These are phyloP conservation scores for Orientallactaga sibirica DNA, from an alignment of 2,797 vertebrate species.

Conservation along the genomic window DNA sequence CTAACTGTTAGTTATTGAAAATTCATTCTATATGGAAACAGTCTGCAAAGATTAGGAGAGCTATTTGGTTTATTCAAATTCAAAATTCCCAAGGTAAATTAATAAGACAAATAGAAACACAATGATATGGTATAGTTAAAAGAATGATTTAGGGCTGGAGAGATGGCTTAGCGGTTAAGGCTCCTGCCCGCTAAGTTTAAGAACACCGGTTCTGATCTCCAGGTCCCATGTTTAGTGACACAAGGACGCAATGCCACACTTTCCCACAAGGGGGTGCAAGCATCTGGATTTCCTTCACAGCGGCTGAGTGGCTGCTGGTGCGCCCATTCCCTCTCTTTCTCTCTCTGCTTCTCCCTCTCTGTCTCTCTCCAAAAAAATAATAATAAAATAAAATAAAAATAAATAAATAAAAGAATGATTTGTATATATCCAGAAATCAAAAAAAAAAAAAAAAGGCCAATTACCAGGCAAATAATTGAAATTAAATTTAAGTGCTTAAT, in stretches of 20 bases:
- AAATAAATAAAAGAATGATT: background rate
- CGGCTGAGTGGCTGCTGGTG: too few relatives aligned
- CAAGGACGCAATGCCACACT: too few relatives aligned
- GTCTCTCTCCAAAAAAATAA: too few relatives aligned
- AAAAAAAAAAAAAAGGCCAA: background rate
- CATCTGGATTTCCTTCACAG: too few relatives aligned
- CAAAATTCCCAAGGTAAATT: background rate
- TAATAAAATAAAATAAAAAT: too few relatives aligned
- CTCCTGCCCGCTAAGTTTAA: too few relatives aligned
- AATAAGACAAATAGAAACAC: background rate
- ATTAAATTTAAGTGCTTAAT: background rate
- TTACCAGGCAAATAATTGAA: background rate
- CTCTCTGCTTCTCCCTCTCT: too few relatives aligned
- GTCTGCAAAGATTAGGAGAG: background rate
- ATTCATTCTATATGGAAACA: background rate
- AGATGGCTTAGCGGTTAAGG: too few relatives aligned
- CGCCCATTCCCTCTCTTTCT: too few relatives aligned
- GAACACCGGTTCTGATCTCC: too few relatives aligned
- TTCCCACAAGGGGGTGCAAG: too few relatives aligned
- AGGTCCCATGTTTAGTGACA: too few relatives aligned
- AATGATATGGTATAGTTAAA: background rate
- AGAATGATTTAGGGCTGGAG: background rate
- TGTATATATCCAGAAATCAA: background rate
- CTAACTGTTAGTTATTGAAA: background rate
- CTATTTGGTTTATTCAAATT: background rate